A percentile compares a stretch with the other conserved stretches of the same genome.
These are phyloP conservation scores for Poeciliopsis paucimaculata DNA, from an alignment of 2,797 vertebrate species.

Conservation along the genomic window DNA sequence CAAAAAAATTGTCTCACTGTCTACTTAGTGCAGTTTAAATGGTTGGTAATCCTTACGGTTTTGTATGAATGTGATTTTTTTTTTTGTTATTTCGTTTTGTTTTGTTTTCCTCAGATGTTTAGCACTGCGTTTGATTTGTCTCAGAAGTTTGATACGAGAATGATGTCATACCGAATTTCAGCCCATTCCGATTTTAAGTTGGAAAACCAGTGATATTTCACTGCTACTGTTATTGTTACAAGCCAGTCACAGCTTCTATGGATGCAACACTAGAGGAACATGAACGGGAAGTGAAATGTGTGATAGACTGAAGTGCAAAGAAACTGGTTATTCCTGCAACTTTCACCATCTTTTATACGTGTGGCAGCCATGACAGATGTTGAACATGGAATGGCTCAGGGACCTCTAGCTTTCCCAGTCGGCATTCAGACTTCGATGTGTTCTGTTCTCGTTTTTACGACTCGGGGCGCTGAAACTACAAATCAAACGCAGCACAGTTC, in stretches of 20 bases:
- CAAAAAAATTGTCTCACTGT: slow-evolving; percentile 25
- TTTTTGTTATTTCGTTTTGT: not conserved
- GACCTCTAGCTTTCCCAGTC: not conserved
- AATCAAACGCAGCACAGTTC: not conserved
- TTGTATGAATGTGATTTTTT: slow-evolving; percentile 16
- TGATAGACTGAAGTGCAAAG: not conserved
- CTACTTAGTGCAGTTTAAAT: slow-evolving; percentile 28
- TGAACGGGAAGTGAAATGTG: not conserved
- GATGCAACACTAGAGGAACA: not conserved
- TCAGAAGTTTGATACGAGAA: not conserved
- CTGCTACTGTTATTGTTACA: not conserved
- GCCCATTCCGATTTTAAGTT: not conserved
- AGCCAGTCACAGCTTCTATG: not conserved
- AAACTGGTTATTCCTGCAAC: not conserved
- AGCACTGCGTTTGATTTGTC: not conserved
- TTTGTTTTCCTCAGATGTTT: not conserved
- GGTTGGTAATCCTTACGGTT: slow-evolving; percentile 40
- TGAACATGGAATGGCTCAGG: not conserved
- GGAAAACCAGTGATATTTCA: not conserved
- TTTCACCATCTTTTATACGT: not conserved
- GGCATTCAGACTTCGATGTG: not conserved
- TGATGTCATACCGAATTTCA: not conserved
- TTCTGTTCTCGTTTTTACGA: not conserved
- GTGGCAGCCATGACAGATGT: not conserved
- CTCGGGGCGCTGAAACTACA: not conserved